Base-by-base conservation (phyloP, 1,140 invertebrate species). In the Phortica variegata region DNA sequence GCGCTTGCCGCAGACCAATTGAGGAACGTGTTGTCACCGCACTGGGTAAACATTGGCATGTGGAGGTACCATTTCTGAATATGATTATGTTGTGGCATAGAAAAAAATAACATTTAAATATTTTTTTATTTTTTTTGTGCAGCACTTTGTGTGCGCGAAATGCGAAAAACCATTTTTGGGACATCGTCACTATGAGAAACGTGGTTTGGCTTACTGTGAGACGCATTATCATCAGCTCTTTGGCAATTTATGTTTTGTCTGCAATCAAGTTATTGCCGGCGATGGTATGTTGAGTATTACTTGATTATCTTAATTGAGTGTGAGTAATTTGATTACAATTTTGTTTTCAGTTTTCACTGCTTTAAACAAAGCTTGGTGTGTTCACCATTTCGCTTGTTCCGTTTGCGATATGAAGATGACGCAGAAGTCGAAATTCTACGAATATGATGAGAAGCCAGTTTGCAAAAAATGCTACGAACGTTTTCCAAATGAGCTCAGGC, bases 121-220 rank as follows among this genome's bases (percentile, higher is more conserved):
- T 44, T 20, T 42, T 19, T 34, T 38, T 46, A 34, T 29, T 31
- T 43, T 44, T 10, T 47, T 51, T 43, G 39, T 49, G 1, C 69
- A 93, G 86, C 97, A 99, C 81, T 99, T 99, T 80, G 97, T 98
- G 1, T 99, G 97, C 78, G 95, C 96, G 50, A 97, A 98, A 79
- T 99, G 97, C 78, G 97, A 99, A 79, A 98, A 98, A 75, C 97
- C 97, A 1, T 99, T 99, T 81, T 84, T 98, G 69, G 97, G 97
- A 0, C 94, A 97, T 80, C 87, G 96, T 2, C 97, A 99, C 79
- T 99, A 98, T 78, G 97, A 99, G 79, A 96, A 97, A 77, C 97
- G 97, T 73, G 97, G 97, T 3, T 79, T 98, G 55, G 96, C 97
- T 1, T 99, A 99, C 77, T 99, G 97, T 78, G 97, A 99, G 79